phyloP scores from a whole-genome alignment of 2,113 vertebrate genomes.

The Trichomycterus rosablanca region DNA sequence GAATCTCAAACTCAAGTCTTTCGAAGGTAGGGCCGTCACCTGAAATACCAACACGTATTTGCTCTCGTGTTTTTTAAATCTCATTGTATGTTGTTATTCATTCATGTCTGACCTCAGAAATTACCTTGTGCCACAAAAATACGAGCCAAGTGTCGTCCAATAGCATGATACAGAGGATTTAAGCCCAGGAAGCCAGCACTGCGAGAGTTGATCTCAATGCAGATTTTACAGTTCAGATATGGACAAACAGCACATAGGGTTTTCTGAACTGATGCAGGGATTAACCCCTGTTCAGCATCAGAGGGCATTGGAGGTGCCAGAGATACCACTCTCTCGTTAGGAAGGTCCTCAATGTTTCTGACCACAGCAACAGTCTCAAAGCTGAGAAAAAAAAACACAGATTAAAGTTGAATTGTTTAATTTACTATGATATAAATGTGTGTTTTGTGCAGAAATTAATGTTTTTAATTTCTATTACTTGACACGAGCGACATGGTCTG shows the following conservation, averaged over 20 bases:
- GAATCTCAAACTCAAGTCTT: slow-evolving; percentile 71
- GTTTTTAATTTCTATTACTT: slow-evolving; percentile 54
- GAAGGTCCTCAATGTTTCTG: slow-evolving; percentile 68
- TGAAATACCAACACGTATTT: slow-evolving; percentile 34
- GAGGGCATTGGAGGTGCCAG: slow-evolving; percentile 58
- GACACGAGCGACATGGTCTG: slow-evolving; percentile 58
- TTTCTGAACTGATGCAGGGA: slow-evolving; percentile 34
- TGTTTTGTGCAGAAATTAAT: not conserved
- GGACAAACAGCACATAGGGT: slow-evolving; percentile 53
- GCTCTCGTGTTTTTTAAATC: not conserved
- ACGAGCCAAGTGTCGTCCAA: slow-evolving; percentile 62
- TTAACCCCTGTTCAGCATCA: slow-evolving; percentile 12
- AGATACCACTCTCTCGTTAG: slow-evolving; percentile 54
- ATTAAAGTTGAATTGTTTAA: not conserved
- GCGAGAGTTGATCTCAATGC: slow-evolving; percentile 53
- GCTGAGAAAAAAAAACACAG: slow-evolving; percentile 48
- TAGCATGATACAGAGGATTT: slow-evolving; percentile 52
- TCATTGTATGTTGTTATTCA: not conserved
- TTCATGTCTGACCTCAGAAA: not conserved
- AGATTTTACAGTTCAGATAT: slow-evolving; percentile 61
- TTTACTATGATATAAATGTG: not conserved
- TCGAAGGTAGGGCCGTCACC: slow-evolving; percentile 63
- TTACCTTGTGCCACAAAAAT: slow-evolving; percentile 65
- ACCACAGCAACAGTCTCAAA: slow-evolving; percentile 67
- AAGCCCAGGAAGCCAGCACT: slow-evolving; percentile 61